These are phyloP conservation scores for Mellivora capensis DNA, from an alignment of 2,113 vertebrate species.

Conservation along the genomic window DNA sequence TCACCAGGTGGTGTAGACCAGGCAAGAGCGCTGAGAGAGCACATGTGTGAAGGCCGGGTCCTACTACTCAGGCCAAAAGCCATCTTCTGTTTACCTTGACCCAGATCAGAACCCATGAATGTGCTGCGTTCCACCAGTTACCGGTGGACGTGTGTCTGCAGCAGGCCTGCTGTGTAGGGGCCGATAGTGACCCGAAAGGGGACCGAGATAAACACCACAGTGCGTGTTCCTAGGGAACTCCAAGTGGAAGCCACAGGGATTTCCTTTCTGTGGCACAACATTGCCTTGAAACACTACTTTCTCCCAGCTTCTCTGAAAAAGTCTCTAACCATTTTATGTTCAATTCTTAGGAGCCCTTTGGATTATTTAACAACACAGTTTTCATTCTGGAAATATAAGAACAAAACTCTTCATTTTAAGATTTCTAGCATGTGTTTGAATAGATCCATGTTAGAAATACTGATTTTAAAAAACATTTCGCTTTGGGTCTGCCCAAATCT, in stretches of 20 bases:
- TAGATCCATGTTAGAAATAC: not conserved
- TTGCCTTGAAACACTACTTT: not conserved
- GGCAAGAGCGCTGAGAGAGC: too few relatives aligned
- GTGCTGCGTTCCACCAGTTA: accelerated
- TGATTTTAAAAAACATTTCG: not conserved
- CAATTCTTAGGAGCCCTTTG: not conserved
- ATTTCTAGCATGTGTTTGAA: not conserved
- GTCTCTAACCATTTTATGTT: not conserved
- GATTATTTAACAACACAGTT: not conserved
- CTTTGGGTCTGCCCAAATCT: not conserved
- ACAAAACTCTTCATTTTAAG: not conserved
- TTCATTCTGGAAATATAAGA: not conserved
- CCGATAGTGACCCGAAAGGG: not conserved
- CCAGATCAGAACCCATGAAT: not conserved
- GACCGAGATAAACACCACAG: too few relatives aligned
- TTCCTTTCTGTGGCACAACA: not conserved
- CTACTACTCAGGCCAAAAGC: not conserved
- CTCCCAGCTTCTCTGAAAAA: not conserved
- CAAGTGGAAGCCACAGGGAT: too few relatives aligned
- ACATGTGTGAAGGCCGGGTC: too few relatives aligned
- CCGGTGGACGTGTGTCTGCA: accelerated
- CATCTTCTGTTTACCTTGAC: not conserved
- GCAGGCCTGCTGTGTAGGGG: not conserved
- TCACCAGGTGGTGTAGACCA: not conserved
- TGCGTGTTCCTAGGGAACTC: not conserved